Evolutionary conservation across 2,888 invertebrate genomes (phyloP), one percentile per base, ranked within the genome.

Genomic region (Cacoxenus indagator): DNA sequence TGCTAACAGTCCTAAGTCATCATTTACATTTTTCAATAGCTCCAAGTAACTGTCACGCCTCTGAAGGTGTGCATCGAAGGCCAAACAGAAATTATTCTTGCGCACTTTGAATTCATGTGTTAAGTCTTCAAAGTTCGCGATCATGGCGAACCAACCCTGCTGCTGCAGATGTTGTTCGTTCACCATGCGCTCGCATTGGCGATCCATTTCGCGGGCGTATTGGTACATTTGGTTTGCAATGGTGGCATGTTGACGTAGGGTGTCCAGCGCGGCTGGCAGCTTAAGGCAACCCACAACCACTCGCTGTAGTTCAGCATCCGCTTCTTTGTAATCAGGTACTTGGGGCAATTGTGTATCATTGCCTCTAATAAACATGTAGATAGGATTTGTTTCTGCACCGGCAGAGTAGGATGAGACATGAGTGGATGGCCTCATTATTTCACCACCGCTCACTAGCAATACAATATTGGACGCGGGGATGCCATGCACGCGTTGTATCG

Each of bases 131-230:
- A 98, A 91, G 88, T 98, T 98, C 0, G 98, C 98, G 29, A 97
- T 94, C 9, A 97, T 97, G 0, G 98, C 97, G 11, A 95, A 93
- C 97, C 98, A 98, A 48, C 97, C 97, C 90, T 98, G 98, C 86
- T 98, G 97, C 87, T 97, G 97, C 73, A 97, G 90, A 90, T 98
- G 98, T 84, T 98, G 98, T 82, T 97, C 97, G 86, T 95, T 95
- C 6, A 98, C 96, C 69, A 97, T 89, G 79, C 92, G 91, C 84
- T 96, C 95, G 88, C 96, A 97, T 70, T 92, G 91, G 76, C 91
- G 90, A 37, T 93, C 91, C 81, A 95, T 93, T 65, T 95, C 94
- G 45, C 91, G 91, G 3, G 95, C 95, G 70, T 93, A 89, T 72
- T 94, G 95, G 82, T 92, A 92, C 86, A 96, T 93, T 86, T 94